Percentiles rank a stretch among this genome's conserved stretches.
These are phyloP conservation scores for Monodelphis domestica DNA, from an alignment of 2,797 vertebrate genomes.

Conservation along the genomic window DNA sequence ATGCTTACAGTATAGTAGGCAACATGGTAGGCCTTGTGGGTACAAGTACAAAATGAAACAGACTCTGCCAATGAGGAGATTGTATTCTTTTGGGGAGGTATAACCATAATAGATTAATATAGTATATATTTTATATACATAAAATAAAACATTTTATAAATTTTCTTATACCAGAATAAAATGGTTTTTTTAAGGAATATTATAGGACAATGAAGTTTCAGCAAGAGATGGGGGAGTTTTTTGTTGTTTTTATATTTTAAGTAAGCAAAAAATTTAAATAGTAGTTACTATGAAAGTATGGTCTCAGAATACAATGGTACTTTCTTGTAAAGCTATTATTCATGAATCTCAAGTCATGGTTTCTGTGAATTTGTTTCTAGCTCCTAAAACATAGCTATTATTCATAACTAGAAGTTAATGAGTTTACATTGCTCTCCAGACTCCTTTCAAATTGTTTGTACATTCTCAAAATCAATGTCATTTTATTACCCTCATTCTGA, in stretches of 20 bases:
- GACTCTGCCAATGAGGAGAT: background rate
- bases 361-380: constrained; percentile 7
- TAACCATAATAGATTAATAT: background rate
- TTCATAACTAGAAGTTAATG: constrained; percentile 71
- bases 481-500: constrained; percentile 76
- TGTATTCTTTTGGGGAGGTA: background rate
- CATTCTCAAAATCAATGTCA: constrained; percentile 71
- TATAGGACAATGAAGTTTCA: background rate
- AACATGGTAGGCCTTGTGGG: background rate
- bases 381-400: constrained; percentile 58
- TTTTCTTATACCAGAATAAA: background rate
- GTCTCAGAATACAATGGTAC: background rate
- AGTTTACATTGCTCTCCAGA: constrained; percentile 54
- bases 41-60: background rate
- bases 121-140: background rate
- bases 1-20: background rate
- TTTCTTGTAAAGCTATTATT: constrained; percentile 7
- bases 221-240: background rate
- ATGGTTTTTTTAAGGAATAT: background rate
- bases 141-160: background rate
- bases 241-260: background rate
- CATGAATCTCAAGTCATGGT: constrained; percentile 39
- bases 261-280: constrained; percentile 34
- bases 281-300: constrained; percentile 5
- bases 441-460: constrained; percentile 73